These are phyloP conservation scores for Epinotia demarniana DNA, from an alignment of 2,888 invertebrate genomes.

Conservation along the genomic window DNA sequence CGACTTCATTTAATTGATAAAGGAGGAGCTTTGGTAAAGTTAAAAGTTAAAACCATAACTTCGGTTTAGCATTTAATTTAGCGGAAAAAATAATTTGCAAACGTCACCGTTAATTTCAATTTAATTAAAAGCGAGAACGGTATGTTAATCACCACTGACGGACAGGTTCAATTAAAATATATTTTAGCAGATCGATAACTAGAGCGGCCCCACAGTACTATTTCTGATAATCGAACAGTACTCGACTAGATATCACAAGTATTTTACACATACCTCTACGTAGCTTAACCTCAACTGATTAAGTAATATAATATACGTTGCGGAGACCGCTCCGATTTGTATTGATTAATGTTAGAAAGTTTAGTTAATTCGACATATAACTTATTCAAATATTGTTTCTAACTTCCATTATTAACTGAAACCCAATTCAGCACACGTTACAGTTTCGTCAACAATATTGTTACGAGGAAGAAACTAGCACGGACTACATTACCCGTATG, in stretches of 20 bases:
- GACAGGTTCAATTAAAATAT: slow-evolving; percentile 21
- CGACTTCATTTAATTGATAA: slow-evolving; percentile 21
- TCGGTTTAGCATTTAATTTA: slow-evolving; percentile 7
- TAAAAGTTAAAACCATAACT: slow-evolving; percentile 19
- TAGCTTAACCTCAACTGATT: background rate
- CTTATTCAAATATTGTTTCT: slow-evolving; percentile 2
- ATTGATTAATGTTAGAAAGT: background rate
- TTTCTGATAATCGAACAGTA: background rate
- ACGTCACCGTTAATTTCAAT: slow-evolving; percentile 15
- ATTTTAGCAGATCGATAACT: slow-evolving; percentile 14
- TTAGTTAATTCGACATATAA: background rate
- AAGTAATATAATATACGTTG: background rate
- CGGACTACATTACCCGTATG: slow-evolving; percentile 11
- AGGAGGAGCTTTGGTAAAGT: slow-evolving; percentile 29
- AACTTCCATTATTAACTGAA: slow-evolving; percentile 8
- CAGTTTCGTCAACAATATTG: slow-evolving; percentile 17
- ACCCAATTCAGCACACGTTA: background rate
- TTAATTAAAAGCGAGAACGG: slow-evolving; percentile 17
- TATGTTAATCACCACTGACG: slow-evolving; percentile 16
- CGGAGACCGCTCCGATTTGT: background rate
- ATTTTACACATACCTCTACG: background rate
- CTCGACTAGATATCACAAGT: background rate
- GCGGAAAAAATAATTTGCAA: slow-evolving; percentile 16
- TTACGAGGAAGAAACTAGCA: slow-evolving; percentile 7
- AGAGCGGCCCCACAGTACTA: background rate